These are phyloP conservation scores for Steinernema carpocapsae DNA, from an alignment of 2,888 invertebrate genomes.

Conservation along the genomic window DNA sequence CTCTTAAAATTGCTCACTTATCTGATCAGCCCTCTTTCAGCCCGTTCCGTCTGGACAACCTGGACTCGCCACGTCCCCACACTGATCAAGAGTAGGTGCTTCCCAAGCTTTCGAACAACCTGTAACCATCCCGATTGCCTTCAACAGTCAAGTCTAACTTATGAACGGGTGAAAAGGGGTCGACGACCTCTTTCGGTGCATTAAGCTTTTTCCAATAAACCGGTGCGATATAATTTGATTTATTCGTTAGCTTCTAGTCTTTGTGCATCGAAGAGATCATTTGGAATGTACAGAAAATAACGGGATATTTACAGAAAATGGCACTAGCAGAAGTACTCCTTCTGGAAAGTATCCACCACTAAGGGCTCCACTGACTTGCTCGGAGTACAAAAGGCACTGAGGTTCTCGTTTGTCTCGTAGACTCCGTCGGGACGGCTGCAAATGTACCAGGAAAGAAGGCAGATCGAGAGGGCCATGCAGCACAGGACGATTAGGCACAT, in stretches of 20 bases:
- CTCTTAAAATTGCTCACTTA: too few relatives aligned
- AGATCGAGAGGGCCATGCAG: constrained; percentile 51
- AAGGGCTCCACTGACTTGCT: constrained; percentile 47
- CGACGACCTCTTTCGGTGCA: background rate
- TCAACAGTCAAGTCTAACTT: background rate
- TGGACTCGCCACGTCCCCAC: constrained; percentile 21
- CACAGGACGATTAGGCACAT: constrained; percentile 51
- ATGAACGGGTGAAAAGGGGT: background rate
- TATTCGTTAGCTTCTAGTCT: background rate
- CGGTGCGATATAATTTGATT: background rate
- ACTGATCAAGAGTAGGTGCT: constrained; percentile 9
- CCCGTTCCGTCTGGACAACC: constrained; percentile 20
- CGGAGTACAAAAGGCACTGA: constrained; percentile 44
- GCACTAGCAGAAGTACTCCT: constrained; percentile 25
- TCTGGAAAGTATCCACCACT: constrained; percentile 36
- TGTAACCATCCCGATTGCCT: background rate
- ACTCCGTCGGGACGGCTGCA: constrained; percentile 66
- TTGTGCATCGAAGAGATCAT: background rate
- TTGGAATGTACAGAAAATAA: constrained; percentile 13
- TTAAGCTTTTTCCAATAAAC: background rate
- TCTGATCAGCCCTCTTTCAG: background rate
- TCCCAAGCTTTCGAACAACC: background rate
- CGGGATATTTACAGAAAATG: background rate
- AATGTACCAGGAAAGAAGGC: constrained; percentile 60
- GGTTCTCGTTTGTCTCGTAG: constrained; percentile 62